Conservation (phyloP, 2,797 vertebrate genomes). For the Ispidina lecontei region DNA sequence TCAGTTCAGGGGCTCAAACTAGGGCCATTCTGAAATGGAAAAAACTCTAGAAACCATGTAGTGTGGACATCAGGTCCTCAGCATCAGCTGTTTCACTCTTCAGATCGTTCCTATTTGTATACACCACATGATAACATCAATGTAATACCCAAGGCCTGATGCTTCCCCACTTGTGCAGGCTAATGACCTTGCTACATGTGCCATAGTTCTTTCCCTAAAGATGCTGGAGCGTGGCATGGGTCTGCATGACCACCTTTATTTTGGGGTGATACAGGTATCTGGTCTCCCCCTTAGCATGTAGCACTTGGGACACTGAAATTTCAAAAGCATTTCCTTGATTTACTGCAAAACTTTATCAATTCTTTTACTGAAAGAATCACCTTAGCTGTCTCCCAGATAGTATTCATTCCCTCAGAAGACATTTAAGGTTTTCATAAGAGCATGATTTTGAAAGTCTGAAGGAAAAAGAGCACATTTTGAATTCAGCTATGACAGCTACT, state of each 20-base stretch:
- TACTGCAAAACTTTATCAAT: not conserved
- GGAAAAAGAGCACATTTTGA: not conserved
- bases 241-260: not conserved
- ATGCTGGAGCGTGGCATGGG: rapidly evolving
- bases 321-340: not conserved
- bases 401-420: not conserved
- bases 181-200: not conserved
- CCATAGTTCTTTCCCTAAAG: not conserved
- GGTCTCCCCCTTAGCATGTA: not conserved
- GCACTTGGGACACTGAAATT: not conserved
- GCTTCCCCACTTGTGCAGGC: not conserved
- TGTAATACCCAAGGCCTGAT: not conserved
- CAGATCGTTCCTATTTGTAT: not conserved
- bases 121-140: not conserved
- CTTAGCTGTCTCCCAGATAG: not conserved
- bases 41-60: not conserved
- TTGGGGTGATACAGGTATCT: not conserved
- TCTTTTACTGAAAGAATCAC: not conserved
- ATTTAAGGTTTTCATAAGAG: constrained; percentile 21
- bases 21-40: not conserved
- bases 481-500: not conserved
- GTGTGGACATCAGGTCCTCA: not conserved
- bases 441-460: not conserved
- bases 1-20: not conserved
- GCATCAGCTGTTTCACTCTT: not conserved